Percentiles rank a stretch among this genome's conserved stretches.
Conservation (phyloP, 2,797 vertebrate species). For the Protosalanx chinensis region DNA sequence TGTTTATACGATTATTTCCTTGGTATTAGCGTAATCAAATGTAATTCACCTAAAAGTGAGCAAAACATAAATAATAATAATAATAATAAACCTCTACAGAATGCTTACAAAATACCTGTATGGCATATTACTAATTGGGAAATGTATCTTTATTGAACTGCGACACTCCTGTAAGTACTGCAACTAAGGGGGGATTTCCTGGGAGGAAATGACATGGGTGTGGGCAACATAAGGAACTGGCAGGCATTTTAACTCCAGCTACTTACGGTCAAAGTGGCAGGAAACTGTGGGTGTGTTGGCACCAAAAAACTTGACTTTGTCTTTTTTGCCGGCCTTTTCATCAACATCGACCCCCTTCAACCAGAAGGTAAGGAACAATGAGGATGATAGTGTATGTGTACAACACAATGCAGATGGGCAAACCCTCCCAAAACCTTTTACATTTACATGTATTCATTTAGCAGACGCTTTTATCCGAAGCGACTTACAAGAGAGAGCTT, state of each 20-base stretch:
- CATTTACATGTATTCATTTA: not conserved
- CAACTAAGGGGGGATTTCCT: not conserved
- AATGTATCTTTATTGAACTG: not conserved
- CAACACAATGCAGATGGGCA: not conserved
- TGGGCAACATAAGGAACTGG: not conserved
- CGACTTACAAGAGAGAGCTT: too few relatives aligned
- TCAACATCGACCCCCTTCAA: slow-evolving; percentile 84
- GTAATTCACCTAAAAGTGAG: too few relatives aligned
- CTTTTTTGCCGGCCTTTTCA: slow-evolving; percentile 72
- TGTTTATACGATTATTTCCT: too few relatives aligned
- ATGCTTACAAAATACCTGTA: not conserved
- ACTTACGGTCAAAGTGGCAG: slow-evolving; percentile 88
- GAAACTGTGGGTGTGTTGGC: slow-evolving; percentile 93
- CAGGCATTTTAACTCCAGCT: not conserved
- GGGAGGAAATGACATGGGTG: not conserved
- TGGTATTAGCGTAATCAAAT: not conserved
- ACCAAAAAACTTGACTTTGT: slow-evolving; percentile 81
- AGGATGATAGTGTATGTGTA: not conserved
- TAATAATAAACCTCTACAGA: not conserved
- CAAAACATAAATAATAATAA: not conserved
- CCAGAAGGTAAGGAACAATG: not conserved
- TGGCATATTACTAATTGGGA: not conserved
- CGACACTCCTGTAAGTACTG: too few relatives aligned
- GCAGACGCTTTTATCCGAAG: too few relatives aligned
- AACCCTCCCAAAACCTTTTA: not conserved